Base-by-base conservation (phyloP, 2,888 invertebrate genomes). In the Chironomus riparius region DNA sequence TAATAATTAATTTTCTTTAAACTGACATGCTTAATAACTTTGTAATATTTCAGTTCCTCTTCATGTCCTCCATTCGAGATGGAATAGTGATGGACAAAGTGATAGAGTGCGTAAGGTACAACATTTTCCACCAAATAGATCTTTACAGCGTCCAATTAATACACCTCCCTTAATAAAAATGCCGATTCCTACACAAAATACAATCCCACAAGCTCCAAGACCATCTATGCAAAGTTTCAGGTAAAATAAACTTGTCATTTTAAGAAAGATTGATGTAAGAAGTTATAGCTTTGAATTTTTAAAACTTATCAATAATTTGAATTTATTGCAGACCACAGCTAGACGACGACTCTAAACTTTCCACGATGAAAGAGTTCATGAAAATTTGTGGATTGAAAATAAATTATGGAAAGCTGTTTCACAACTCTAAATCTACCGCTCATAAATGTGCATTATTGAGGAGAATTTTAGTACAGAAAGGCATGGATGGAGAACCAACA, bases 391-490 rank as follows among this genome's bases (percentile, higher is more conserved):
- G 74, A 50, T 68, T 74, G 13, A 74, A 74, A 74, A 28, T 68
- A 22, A 74, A 74, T 48, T 74, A 74, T 21, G n/a, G 21, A 18
- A 47, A 22, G 13, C 48, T 74, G 13, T 74, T 74, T 7, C 22
- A 74, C n/a, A 47, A 68, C 5, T 12, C 48, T 5, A 56, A 38
- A 74, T 47, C 74, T 12, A 28, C 50, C 2, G 74, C 68, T 24
- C 56, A 74, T 12, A 74, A 74, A 68, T 74, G 65, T 24, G 21
- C 18, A 22, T 22, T 74, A n/a, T 22, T 74, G 2, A 12, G 74
- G 15, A 21, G 74, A 15, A 74, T 74, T 65, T 24, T 74, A 47
- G 68, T 68, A 10, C 74, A 74, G 47, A 74, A 74, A 68, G 74
- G 74, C 3, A 21, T 74, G 18, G 47, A 68, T 62, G 74, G 74